A percentile compares a stretch with the other conserved stretches of the same genome.
Conservation (phyloP, 1,140 invertebrate genomes). For the Ips nitidus region DNA sequence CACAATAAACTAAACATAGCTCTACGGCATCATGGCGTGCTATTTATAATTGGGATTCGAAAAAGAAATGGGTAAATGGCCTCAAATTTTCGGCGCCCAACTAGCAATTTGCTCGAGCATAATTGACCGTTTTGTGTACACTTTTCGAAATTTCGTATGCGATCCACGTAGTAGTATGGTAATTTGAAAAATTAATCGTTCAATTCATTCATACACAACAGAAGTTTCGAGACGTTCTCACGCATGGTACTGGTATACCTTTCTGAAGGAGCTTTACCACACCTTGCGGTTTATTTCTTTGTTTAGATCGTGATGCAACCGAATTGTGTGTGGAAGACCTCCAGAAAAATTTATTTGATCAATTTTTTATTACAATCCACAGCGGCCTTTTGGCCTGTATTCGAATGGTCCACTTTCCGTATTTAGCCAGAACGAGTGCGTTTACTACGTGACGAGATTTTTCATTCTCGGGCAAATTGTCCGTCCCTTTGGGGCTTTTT, state of each 20-base stretch:
- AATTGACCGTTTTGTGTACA: constrained; percentile 21
- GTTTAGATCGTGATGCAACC: background rate
- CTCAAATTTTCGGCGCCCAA: constrained; percentile 25
- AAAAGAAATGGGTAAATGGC: background rate
- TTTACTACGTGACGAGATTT: constrained; percentile 21
- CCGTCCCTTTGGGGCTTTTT: constrained; percentile 2
- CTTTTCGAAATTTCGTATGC: constrained; percentile 23
- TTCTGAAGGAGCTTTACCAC: background rate
- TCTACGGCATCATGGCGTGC: background rate
- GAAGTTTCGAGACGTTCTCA: constrained; percentile 21
- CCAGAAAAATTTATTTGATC: constrained; percentile 1
- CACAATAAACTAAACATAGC: too few species aligned
- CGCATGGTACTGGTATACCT: background rate
- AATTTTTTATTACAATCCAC: constrained; percentile 10
- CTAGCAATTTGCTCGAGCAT: constrained; percentile 20
- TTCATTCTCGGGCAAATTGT: constrained; percentile 13
- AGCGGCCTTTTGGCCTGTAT: background rate
- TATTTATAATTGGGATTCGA: background rate
- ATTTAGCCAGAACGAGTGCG: constrained; percentile 9
- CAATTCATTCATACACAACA: constrained; percentile 26
- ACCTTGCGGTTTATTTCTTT: background rate
- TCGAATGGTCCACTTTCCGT: constrained; percentile 15
- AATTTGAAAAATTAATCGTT: constrained; percentile 21
- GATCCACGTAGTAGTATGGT: constrained; percentile 27
- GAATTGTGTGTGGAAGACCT: background rate